Conservation (phyloP, 2,113 vertebrate genomes). For the Pao palembangensis region DNA sequence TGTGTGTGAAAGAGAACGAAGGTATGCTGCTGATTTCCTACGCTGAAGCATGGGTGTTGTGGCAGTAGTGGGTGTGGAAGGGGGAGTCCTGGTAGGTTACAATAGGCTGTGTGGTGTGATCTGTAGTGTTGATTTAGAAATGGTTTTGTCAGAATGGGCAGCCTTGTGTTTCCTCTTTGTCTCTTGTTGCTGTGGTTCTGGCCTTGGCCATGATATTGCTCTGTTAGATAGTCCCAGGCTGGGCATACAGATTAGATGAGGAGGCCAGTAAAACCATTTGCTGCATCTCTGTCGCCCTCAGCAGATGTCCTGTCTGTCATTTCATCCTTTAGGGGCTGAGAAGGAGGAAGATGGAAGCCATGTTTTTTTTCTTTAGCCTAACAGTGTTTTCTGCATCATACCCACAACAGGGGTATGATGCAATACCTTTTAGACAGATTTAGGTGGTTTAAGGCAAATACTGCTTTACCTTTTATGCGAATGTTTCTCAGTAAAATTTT, state of each 20-base stretch:
- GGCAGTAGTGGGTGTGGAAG: conserved; percentile 50
- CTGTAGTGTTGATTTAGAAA: conserved; percentile 29
- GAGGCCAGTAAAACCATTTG: conserved; percentile 65
- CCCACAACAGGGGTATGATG: conserved; percentile 2
- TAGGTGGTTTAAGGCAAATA: not conserved
- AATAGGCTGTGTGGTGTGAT: conserved; percentile 38
- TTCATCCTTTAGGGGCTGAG: conserved; percentile 34
- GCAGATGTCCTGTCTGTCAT: conserved; percentile 48
- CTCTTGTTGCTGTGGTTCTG: conserved; percentile 41
- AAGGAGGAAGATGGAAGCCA: conserved; percentile 32
- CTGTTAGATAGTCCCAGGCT: conserved; percentile 45
- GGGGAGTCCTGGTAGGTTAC: conserved; percentile 34
- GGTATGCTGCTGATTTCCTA: conserved; percentile 79
- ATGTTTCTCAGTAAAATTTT: not conserved
- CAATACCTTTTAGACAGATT: conserved; percentile 41
- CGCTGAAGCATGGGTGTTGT: conserved; percentile 65
- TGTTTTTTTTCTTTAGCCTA: conserved; percentile 12
- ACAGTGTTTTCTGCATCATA: not conserved
- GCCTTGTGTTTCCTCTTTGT: conserved; percentile 39
- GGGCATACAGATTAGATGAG: conserved; percentile 51
- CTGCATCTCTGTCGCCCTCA: conserved; percentile 41
- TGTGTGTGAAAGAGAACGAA: conserved; percentile 76
- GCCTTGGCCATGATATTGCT: conserved; percentile 43
- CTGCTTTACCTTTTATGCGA: conserved; percentile 6
- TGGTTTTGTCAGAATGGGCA: conserved; percentile 37